Base-by-base conservation (phyloP, 1,140 invertebrate genomes). In the Bombus ignitus region DNA sequence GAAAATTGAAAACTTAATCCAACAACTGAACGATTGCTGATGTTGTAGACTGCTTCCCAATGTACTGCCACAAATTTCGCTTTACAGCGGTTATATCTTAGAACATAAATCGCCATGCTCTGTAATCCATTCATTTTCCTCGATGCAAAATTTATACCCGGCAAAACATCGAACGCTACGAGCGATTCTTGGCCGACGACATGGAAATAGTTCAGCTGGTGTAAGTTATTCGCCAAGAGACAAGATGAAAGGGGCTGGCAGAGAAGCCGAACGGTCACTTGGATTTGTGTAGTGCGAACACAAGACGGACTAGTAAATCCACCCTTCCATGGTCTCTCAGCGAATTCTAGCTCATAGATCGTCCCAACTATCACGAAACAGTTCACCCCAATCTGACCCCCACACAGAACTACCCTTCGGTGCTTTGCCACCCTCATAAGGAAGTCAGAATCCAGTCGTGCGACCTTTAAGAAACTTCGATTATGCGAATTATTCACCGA, bases 201-300 rank as follows among this genome's bases (percentile, higher is more conserved):
- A 87, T 76, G 80, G 80, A 88, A 90, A 86, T 90, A 87, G 47
- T 18, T 53, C 47, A 53, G 47, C 47, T 22, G 47, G 89, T 91
- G 91, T 92, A 93, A 94, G 93, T 94, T 91, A 91, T 89, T 88
- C 83, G 89, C 76, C 85, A 88, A 91, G 88, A 93, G 90, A 79
- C 28, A 74, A 83, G 47, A 74, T n/a, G 62, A 66, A 66, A 32
- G 77, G 89, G 77, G 89, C 84, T 81, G 66, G 75, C 32, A 39
- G 66, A 28, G 85, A 62, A 59, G 71, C 32, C 53, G 78, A 85
- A 78, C 93, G 94, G 94, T 94, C 94, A 95, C 94, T 94, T 95
- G 94, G 90, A 95, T 95, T 95, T 95, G 94, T 95, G 94, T 94
- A 92, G 94, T 95, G 94, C 94, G 92, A 95, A 95, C 92, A 92